Conservation (phyloP, 1,140 invertebrate species). For the Ostrea edulis region DNA sequence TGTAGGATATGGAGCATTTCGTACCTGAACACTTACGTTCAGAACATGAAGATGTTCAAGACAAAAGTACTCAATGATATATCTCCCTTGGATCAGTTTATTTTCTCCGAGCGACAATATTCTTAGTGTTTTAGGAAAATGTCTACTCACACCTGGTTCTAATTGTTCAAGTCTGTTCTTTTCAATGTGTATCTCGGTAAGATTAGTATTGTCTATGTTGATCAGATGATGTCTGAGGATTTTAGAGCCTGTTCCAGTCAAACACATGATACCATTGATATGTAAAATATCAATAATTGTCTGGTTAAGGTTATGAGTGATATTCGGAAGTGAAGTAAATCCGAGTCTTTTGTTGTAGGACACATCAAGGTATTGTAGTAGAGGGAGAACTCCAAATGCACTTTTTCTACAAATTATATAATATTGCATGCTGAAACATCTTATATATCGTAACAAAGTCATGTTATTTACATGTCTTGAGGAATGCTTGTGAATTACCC, state of each 20-base stretch:
- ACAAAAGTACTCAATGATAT: neutral
- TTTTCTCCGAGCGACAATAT: neutral
- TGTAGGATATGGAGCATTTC: neutral
- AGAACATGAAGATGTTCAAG: neutral
- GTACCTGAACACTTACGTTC: neutral
- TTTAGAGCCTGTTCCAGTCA: neutral
- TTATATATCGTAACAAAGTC: neutral
- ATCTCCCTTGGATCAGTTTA: slow-evolving; percentile 7
- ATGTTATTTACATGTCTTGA: neutral
- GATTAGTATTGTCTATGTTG: neutral
- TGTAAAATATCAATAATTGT: neutral
- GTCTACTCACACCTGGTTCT: neutral
- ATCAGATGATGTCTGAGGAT: neutral
- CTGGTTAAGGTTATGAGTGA: neutral
- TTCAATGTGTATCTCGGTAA: neutral
- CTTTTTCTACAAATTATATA: neutral
- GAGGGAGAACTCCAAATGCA: neutral
- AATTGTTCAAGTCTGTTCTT: slow-evolving; percentile 3
- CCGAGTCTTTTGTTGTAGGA: neutral
- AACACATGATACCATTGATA: neutral
- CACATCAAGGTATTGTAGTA: neutral
- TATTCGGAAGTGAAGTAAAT: slow-evolving; percentile 9
- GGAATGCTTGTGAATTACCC: neutral
- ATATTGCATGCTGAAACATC: neutral
- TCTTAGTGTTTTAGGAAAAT: neutral